phyloP scores from a whole-genome alignment of 1,140 invertebrate species.

The Sipha flava region DNA sequence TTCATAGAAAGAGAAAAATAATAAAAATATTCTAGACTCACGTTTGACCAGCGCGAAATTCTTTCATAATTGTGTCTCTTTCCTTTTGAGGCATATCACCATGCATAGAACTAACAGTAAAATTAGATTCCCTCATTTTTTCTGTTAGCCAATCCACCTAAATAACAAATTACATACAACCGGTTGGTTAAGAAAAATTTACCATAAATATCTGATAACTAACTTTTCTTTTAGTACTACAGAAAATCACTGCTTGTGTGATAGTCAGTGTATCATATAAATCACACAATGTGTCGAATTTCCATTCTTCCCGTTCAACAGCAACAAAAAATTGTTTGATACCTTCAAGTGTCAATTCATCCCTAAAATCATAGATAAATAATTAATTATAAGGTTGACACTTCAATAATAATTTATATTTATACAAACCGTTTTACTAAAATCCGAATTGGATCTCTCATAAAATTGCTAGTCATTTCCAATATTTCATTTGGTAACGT shows the following conservation, averaged over 20 bases:
- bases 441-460: constrained; percentile 98
- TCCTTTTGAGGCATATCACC: constrained; percentile 99
- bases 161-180: neutral
- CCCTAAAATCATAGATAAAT: constrained; percentile 52
- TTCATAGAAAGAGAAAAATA: no score
- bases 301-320: constrained; percentile 99
- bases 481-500: constrained; percentile 98
- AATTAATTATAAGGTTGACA: no score
- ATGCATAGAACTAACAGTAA: constrained; percentile 98
- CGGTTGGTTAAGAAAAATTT: no score
- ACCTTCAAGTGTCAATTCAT: constrained; percentile 98
- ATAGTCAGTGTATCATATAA: constrained; percentile 98
- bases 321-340: constrained; percentile 99
- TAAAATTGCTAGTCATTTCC: constrained; percentile 99
- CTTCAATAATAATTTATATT: no score
- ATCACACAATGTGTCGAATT: constrained; percentile 98
- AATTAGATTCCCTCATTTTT: constrained; percentile 97
- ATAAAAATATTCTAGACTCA: constrained; percentile 43
- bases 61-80: constrained; percentile 98
- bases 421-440: no score
- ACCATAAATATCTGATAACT: no score
- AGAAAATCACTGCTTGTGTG: constrained; percentile 98
- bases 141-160: constrained; percentile 90
- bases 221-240: constrained; percentile 97
- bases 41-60: constrained; percentile 92